phyloP scores from a whole-genome alignment of 2,797 vertebrate species.

The Clarias platycephalus region DNA sequence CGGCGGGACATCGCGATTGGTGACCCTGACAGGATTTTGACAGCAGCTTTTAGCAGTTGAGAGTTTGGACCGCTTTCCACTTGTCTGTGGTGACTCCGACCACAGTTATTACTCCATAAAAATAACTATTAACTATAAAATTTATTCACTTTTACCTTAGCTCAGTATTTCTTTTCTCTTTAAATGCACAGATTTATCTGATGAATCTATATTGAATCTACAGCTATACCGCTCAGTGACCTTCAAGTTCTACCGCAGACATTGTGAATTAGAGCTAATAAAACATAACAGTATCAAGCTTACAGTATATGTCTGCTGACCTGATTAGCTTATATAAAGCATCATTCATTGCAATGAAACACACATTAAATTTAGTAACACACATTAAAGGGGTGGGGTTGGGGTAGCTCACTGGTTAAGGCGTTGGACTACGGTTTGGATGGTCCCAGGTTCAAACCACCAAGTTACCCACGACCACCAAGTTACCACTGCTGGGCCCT shows the following conservation, averaged over 20 bases:
- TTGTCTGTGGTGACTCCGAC: slow-evolving; percentile 2
- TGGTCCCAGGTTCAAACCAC: too few relatives aligned
- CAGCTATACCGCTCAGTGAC: not conserved
- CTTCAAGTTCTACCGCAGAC: not conserved
- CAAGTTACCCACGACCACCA: too few relatives aligned
- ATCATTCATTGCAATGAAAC: not conserved
- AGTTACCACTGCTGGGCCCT: too few relatives aligned
- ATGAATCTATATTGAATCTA: not conserved
- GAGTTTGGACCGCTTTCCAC: slow-evolving; percentile 1
- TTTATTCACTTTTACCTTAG: not conserved
- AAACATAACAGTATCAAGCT: not conserved
- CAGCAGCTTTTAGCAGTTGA: not conserved
- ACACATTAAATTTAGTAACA: not conserved
- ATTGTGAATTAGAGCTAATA: slow-evolving; percentile 1
- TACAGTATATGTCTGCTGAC: not conserved
- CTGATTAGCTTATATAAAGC: not conserved
- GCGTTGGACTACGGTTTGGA: too few relatives aligned
- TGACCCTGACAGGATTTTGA: slow-evolving; percentile 11
- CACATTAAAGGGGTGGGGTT: too few relatives aligned
- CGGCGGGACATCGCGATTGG: slow-evolving; percentile 46
- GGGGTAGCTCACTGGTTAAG: too few relatives aligned
- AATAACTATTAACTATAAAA: not conserved
- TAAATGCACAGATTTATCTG: not conserved
- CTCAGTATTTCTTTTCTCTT: not conserved
- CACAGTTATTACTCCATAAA: slow-evolving; percentile 15